Percentiles rank a stretch among this genome's conserved stretches.
These are phyloP conservation scores for Venturia canescens DNA, from an alignment of 1,140 invertebrate species.

Conservation along the genomic window DNA sequence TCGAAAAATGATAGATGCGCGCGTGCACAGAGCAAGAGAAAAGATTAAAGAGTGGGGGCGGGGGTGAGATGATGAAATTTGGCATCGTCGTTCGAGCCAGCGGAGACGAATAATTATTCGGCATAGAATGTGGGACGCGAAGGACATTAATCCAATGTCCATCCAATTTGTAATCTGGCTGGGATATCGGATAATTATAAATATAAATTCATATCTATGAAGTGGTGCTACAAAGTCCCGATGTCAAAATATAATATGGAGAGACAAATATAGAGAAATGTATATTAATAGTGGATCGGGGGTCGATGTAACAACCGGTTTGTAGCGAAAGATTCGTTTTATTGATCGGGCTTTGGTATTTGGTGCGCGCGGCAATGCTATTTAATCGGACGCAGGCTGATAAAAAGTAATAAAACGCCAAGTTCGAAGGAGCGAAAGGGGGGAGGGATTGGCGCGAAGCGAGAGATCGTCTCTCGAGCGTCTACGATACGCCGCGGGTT, in stretches of 20 bases:
- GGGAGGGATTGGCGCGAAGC: not conserved
- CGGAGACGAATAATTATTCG: constrained; percentile 16
- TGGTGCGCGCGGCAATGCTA: not conserved
- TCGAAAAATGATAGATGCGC: not conserved
- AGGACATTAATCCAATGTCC: constrained; percentile 64
- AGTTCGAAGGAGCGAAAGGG: not conserved
- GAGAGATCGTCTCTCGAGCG: not conserved
- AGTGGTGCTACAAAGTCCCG: not conserved
- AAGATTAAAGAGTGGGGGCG: not conserved
- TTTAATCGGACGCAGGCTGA: not conserved
- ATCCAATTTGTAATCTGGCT: constrained; percentile 63
- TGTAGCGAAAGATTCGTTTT: not conserved
- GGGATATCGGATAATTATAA: constrained; percentile 38
- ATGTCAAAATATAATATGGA: not conserved
- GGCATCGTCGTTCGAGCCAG: not conserved
- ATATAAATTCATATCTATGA: not conserved
- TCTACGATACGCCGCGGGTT: constrained; percentile 5
- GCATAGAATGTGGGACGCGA: constrained; percentile 29
- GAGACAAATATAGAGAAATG: too few relatives aligned
- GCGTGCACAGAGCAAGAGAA: not conserved
- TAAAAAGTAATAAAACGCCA: not conserved
- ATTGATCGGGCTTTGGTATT: not conserved
- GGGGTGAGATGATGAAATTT: not conserved
- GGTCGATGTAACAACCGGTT: constrained; percentile 21
- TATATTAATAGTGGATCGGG: not conserved